Percentiles rank a stretch among this genome's conserved stretches.
phyloP scores from a whole-genome alignment of 2,888 invertebrate genomes.

The Melanophora roralis region DNA sequence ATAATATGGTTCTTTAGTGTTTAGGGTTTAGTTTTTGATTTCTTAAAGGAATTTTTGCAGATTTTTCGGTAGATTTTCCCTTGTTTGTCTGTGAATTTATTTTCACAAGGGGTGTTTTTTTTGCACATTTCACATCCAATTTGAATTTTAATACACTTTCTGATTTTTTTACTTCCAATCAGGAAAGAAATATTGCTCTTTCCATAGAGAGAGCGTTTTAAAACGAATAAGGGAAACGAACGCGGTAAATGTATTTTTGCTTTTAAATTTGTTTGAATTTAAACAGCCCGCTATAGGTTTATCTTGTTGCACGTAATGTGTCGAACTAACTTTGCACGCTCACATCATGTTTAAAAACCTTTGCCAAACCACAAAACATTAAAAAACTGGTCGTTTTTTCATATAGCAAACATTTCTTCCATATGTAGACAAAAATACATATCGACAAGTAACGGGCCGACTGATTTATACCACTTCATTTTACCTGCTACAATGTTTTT shows the following conservation, averaged over 20 bases:
- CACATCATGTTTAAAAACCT: constrained; percentile 39
- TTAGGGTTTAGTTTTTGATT: constrained; percentile 51
- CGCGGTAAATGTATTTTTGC: background rate
- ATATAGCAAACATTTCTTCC: background rate
- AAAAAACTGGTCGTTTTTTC: constrained; percentile 51
- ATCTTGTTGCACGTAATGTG: constrained; percentile 58
- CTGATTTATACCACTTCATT: background rate
- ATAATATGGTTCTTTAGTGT: constrained; percentile 2
- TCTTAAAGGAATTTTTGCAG: constrained; percentile 17
- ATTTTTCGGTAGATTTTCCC: constrained; percentile 39
- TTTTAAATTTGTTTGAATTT: background rate
- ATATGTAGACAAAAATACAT: background rate
- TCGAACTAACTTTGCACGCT: constrained; percentile 53
- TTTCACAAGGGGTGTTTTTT: constrained; percentile 26
- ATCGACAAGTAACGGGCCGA: background rate
- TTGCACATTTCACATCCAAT: constrained; percentile 24
- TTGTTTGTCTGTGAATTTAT: constrained; percentile 39
- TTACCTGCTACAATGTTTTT: background rate
- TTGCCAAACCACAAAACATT: constrained; percentile 38
- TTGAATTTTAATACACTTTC: constrained; percentile 28
- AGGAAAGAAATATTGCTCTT: constrained; percentile 36
- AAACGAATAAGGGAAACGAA: background rate
- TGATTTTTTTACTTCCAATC: background rate
- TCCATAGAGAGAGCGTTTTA: constrained; percentile 12
- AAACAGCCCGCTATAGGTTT: constrained; percentile 48